Base-by-base conservation (phyloP, 2,888 invertebrate genomes). In the Panzeria rudis region DNA sequence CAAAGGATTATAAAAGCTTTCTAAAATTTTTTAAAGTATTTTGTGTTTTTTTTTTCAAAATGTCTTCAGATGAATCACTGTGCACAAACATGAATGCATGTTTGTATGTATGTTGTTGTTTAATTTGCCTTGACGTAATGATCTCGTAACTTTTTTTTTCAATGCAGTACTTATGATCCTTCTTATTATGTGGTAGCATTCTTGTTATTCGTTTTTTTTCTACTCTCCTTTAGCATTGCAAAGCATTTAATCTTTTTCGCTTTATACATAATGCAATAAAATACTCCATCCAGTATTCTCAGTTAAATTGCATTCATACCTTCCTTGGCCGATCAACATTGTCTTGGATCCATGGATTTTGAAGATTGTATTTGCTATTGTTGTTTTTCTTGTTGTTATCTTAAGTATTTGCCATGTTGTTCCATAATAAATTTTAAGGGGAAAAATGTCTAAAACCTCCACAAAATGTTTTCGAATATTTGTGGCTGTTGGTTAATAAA, bases 341-440 rank as follows among this genome's bases (percentile, higher is more conserved):
- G 50, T 59, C 38, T 59, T 52, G 66, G 50, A 41, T 41, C 71
- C 71, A 71, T 71, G 76, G 56, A 80, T 59, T 66, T 50, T 64
- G 23, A 56, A 64, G 68, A 54, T 71, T 69, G 64, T 68, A 50
- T 61, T 80, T 61, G 54, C 13, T 71, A 20, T 52, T 56, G 3
- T 35, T 32, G 69, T 29, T 76, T 54, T 83, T 77, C 23, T 72
- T 76, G 41, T 62, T 72, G 64, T 35, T 52, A 71, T 79, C 75
- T 82, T 59, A 71, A 66, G 77, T 72, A 73, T 73, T 82, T 69
- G 82, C 75, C 78, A 66, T 82, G 85, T 85, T 77, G 71, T 56
- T 71, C 75, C 66, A 73, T 76, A 85, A 85, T 85, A 85, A 85
- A 85, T 85, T 85, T 82, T 47, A 52, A 44, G 38, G 50, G 38